Evolutionary conservation across 1,140 invertebrate genomes (phyloP), one percentile per base, ranked within the genome.

Genomic region (Stegodyphus mimosarum): DNA sequence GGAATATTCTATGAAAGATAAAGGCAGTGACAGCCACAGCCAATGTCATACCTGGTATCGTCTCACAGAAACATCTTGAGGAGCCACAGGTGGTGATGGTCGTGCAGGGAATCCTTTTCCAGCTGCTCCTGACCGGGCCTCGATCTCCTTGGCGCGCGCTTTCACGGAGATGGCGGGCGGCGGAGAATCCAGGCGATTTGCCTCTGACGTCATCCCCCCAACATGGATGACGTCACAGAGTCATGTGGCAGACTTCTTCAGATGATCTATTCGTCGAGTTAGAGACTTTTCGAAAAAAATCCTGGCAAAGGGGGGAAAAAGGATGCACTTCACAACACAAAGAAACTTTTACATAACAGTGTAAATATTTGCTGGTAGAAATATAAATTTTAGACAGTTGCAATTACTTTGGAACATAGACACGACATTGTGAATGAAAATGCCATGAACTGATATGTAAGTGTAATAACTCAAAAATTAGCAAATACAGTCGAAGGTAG

Each of bases 121-220:
- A 76, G 55, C 55, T 76, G 74, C 33, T 76, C 60, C 55, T 33
- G 74, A 64, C 49, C 74, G 74, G 74, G 74, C 74, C 49, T 76
- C 74, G 7, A 76, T 76, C 74, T 76, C 74, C 74, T 76, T 48
- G 18, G 74, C 74, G n/a, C 60, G 74, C 74, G 74, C 74, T 50
- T 76, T 76, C 74, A 76, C 74, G 17, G 74, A 76, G 33, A 76
- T 33, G 18, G 60, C 74, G n/a, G 74, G 74, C 33, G 74, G 55
- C 48, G 74, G 74, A 64, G 74, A 76, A 48, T 48, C 18, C 13
- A 18, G 60, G 49, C 49, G 74, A 76, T 33, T 55, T 49, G 60
- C 74, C 51, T 76, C 74, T 76, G 74, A 76, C 74, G 74, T 76
- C 74, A 76, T 76, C 55, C 72, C 72, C 72, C 72, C 72, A 74